These are phyloP conservation scores for Ips typographus DNA, from an alignment of 1,140 invertebrate species.

Conservation along the genomic window DNA sequence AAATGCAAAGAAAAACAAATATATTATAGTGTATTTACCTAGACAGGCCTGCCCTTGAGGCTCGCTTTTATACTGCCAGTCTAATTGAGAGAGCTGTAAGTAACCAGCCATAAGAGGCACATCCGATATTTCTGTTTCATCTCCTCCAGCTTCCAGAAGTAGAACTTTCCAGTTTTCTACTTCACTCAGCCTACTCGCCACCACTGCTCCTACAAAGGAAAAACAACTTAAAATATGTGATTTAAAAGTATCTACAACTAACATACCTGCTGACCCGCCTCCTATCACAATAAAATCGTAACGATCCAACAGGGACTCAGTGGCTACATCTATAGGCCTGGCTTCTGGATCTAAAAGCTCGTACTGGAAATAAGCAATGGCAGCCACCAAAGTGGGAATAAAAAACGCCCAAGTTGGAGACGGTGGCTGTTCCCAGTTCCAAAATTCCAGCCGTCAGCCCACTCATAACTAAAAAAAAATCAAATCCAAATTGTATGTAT, in stretches of 20 bases:
- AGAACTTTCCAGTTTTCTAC: constrained; percentile 81
- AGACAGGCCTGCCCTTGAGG: constrained; percentile 80
- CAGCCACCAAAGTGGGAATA: constrained; percentile 74
- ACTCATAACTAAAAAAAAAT: constrained; percentile 45
- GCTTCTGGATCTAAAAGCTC: constrained; percentile 74
- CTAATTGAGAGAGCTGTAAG: constrained; percentile 81
- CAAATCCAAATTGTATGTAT: background rate
- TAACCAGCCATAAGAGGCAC: constrained; percentile 85
- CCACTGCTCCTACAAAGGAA: constrained; percentile 68
- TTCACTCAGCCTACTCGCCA: constrained; percentile 82
- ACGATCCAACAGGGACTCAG: constrained; percentile 63
- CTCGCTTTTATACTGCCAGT: constrained; percentile 92
- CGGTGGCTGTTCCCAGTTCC: constrained; percentile 50
- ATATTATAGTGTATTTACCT: constrained; percentile 54
- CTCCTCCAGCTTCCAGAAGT: constrained; percentile 85
- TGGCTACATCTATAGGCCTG: constrained; percentile 65
- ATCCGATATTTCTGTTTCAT: constrained; percentile 88
- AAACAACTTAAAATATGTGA: background rate
- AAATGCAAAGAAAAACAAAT: background rate
- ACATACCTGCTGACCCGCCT: constrained; percentile 84
- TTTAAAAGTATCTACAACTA: constrained; percentile 1
- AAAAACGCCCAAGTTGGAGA: constrained; percentile 58
- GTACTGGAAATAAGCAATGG: constrained; percentile 81
- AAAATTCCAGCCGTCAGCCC: constrained; percentile 40
- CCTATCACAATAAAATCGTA: constrained; percentile 93